Base-by-base conservation (phyloP, 2,113 vertebrate species). In the Tenebrosternarchus preto region DNA sequence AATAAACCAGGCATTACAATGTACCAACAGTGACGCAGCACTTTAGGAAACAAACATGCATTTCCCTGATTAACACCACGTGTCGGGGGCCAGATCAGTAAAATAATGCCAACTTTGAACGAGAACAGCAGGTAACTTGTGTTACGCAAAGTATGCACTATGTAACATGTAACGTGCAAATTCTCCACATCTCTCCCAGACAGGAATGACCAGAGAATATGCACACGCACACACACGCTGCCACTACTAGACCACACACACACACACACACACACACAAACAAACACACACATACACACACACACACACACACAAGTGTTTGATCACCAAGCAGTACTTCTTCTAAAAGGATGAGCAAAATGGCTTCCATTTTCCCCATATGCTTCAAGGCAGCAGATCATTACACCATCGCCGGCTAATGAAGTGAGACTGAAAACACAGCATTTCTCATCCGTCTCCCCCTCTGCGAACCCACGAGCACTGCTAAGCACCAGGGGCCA, bases 1-100 rank as follows among this genome's bases (percentile, higher is more conserved):
- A 79, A 79, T 78, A 78, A 82, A 79, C 77, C 76, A 25, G 19
- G 20, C 53, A 70, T 63, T 33, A 73, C 64, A 56, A 60, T 29
- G 22, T 27, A 55, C 22, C 61, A 73, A 50, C 25, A 83, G 60
- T 79, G 19, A 83, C 66, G n/a, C 53, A 67, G 66, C n/a, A 8
- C 53, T 77, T 67, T 39, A 11, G 16, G 17, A 72, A 69, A 63
- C 33, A 3, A 55, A 31, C 64, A 12, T 50, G 15, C 24, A 68
- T 25, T 70, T 63, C 60, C 43, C 56, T 61, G 8, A 46, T 12
- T 3, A 24, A 68, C 17, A 2, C 4, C 15, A 50, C 20, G n/a
- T 4, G n/a, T 1, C 19, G 61, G 24, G 22, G 55, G 33, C 15
- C 25, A 9, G 55, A 69, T 57, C 2, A 1, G 61, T 50, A 19